A percentile compares a stretch with the other conserved stretches of the same genome.
Conservation (phyloP, 1,140 invertebrate genomes). For the Ruditapes philippinarum region DNA sequence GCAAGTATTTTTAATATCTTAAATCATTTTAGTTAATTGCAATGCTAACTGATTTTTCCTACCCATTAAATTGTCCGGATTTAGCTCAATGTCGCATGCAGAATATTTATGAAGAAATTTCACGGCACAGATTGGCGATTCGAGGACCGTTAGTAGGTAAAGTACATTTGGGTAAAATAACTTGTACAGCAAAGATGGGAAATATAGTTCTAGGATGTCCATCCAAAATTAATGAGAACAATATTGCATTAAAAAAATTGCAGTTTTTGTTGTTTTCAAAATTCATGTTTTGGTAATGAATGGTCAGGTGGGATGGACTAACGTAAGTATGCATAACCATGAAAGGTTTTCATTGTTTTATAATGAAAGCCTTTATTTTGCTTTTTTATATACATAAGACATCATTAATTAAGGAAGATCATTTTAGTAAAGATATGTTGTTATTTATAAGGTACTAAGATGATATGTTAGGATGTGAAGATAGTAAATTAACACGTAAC, state of each 20-base stretch:
- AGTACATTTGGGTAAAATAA: slow-evolving; percentile 37
- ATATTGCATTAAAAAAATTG: background rate
- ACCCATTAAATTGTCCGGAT: slow-evolving; percentile 52
- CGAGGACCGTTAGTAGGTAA: slow-evolving; percentile 40
- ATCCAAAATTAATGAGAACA: background rate
- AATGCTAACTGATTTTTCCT: slow-evolving; percentile 33
- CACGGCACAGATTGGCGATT: slow-evolving; percentile 29
- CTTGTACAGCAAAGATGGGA: slow-evolving; percentile 6
- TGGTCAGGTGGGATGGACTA: slow-evolving; percentile 21
- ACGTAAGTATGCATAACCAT: slow-evolving; percentile 1
- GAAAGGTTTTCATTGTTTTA: slow-evolving; percentile 23
- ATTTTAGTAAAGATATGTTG: background rate
- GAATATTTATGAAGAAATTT: slow-evolving; percentile 46
- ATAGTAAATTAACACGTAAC: no score
- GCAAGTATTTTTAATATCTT: slow-evolving; percentile 48
- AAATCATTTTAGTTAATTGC: slow-evolving; percentile 20
- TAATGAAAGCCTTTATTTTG: slow-evolving; percentile 33
- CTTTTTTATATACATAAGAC: background rate
- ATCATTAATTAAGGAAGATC: background rate
- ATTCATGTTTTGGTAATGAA: slow-evolving; percentile 6
- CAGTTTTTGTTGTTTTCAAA: background rate
- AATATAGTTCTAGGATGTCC: background rate
- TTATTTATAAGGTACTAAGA: no score
- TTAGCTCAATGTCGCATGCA: slow-evolving; percentile 56
- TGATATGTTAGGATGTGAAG: no score